These are phyloP conservation scores for Tenthredo notha DNA, from an alignment of 2,888 invertebrate genomes.

Conservation along the genomic window DNA sequence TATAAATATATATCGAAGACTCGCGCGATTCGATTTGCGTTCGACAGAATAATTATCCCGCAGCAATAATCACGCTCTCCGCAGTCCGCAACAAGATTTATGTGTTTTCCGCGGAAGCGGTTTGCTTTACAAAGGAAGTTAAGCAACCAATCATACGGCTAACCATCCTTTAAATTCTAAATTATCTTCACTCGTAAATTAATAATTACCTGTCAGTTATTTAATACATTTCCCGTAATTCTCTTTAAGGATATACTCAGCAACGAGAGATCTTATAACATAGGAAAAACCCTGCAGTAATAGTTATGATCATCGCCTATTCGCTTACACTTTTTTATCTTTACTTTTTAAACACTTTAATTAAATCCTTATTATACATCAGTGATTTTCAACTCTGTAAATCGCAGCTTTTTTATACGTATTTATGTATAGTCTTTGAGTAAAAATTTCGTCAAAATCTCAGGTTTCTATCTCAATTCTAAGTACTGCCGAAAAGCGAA, in stretches of 20 bases:
- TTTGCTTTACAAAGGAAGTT: constrained; percentile 37
- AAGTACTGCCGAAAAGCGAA: no score
- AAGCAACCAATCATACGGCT: constrained; percentile 23
- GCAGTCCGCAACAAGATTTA: constrained; percentile 29
- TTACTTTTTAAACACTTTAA: not conserved
- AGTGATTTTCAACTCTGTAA: not conserved
- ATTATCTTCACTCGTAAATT: constrained; percentile 58
- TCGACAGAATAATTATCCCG: constrained; percentile 57
- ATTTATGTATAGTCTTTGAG: no score
- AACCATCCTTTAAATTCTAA: constrained; percentile 56
- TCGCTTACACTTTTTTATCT: not conserved
- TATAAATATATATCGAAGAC: not conserved
- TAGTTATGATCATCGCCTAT: not conserved
- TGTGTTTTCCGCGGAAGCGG: constrained; percentile 11
- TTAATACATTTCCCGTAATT: constrained; percentile 30
- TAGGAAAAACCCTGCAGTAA: not conserved
- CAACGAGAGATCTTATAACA: not conserved
- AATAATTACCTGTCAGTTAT: constrained; percentile 55
- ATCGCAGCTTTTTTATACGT: not conserved
- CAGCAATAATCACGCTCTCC: constrained; percentile 22
- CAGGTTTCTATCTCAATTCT: no score
- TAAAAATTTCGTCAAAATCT: no score
- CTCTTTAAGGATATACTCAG: constrained; percentile 13
- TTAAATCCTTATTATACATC: not conserved
- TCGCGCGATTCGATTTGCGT: constrained; percentile 53